Conservation (phyloP, 1,140 invertebrate species). For the Orius insidiosus region DNA sequence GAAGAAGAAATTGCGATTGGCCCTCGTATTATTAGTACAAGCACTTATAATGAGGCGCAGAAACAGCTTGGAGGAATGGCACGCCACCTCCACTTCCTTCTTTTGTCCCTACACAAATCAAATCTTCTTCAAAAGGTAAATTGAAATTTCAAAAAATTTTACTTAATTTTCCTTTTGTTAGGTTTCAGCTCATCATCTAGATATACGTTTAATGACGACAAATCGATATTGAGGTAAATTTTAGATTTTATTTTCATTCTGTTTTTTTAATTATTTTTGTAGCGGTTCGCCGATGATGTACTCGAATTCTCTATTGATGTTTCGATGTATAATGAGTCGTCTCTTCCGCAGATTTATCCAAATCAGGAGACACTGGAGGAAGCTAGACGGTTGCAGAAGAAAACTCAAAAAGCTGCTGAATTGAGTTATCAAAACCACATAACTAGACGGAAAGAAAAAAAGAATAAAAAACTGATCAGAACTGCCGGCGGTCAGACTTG, state of each 20-base stretch:
- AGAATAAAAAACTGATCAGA: conserved; percentile 46
- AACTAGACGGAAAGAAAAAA: conserved; percentile 30
- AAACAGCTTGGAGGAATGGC: conserved; percentile 12
- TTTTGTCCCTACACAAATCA: no score
- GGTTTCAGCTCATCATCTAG: conserved; percentile 19
- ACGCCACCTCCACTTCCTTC: neutral
- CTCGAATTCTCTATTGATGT: no score
- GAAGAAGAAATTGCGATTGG: conserved; percentile 22
- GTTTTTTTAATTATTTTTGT: neutral
- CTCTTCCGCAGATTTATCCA: no score
- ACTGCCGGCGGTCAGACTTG: conserved; percentile 84
- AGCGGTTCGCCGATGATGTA: neutral
- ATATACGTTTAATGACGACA: conserved; percentile 29
- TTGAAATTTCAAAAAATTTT: conserved; percentile 13
- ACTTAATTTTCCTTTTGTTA: conserved; percentile 14
- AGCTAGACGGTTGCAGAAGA: conserved; percentile 28
- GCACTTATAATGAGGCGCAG: conserved; percentile 17
- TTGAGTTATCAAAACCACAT: no score
- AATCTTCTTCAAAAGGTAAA: conserved; percentile 10
- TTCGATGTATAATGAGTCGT: no score
- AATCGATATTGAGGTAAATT: conserved; percentile 25
- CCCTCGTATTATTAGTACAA: conserved; percentile 15
- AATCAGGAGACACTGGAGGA: conserved; percentile 29
- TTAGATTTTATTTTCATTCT: neutral
- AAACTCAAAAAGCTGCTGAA: conserved; percentile 30